Conservation (phyloP, 2,113 vertebrate genomes). For the crab-eating macaque (Macaca fascicularis) region DNA sequence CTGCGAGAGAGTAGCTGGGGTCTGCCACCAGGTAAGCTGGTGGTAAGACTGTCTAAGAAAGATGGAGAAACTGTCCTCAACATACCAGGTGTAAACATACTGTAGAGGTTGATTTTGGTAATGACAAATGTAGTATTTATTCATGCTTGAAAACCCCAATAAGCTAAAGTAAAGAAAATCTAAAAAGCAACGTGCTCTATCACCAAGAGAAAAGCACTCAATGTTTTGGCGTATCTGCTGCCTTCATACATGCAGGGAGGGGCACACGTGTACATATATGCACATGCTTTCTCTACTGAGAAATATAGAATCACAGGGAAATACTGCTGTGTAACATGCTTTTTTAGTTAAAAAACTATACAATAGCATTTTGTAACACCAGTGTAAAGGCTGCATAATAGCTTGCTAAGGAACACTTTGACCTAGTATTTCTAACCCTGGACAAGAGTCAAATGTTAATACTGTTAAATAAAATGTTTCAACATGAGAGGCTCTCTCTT, state of each 20-base stretch:
- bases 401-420: not conserved
- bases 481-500: not conserved
- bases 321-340: not conserved
- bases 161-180: conserved; percentile 14
- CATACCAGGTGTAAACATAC: not conserved
- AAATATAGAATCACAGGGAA: not conserved
- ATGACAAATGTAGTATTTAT: not conserved
- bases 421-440: not conserved
- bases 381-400: not conserved
- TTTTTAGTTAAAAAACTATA: conserved; percentile 3
- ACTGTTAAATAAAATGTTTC: not conserved
- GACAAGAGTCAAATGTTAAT: not conserved
- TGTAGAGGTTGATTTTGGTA: not conserved
- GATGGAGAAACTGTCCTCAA: not conserved
- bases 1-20: not conserved
- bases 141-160: not conserved
- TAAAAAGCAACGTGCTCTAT: not conserved
- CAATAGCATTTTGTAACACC: not conserved
- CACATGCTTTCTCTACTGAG: not conserved
- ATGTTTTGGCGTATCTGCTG: no score
- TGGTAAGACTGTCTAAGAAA: not conserved
- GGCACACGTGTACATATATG: rapidly evolving
- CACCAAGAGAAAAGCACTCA: not conserved
- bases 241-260: not conserved
- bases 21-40: not conserved